phyloP scores from a whole-genome alignment of 2,797 vertebrate species.

The Brachyrhaphis roseni region DNA sequence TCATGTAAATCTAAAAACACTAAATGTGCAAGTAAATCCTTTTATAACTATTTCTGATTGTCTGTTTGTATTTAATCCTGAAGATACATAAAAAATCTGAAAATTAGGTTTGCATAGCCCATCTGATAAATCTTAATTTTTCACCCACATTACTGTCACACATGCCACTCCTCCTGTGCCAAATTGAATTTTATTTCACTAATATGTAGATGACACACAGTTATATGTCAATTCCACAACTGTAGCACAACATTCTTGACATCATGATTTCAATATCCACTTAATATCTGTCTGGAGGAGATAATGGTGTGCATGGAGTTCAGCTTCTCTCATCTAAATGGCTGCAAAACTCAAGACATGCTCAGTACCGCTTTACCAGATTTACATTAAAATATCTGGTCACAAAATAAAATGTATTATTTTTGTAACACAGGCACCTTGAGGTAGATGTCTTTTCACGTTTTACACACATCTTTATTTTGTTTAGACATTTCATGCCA shows the following conservation, averaged over 20 bases:
- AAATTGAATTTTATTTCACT: neutral
- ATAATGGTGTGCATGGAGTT: neutral
- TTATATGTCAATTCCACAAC: neutral
- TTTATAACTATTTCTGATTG: neutral
- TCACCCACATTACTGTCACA: neutral
- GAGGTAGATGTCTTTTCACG: neutral
- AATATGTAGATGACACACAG: neutral
- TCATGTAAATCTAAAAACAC: neutral
- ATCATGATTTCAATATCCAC: neutral
- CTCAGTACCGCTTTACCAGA: neutral
- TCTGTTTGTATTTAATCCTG: neutral
- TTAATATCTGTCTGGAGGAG: neutral
- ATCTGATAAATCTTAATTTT: neutral
- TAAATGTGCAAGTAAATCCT: neutral
- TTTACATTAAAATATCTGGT: neutral
- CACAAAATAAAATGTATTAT: neutral
- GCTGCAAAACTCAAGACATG: neutral
- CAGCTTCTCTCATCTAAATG: neutral
- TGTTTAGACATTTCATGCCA: neutral
- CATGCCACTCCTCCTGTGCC: neutral
- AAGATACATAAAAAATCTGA: neutral
- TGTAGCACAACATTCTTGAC: neutral
- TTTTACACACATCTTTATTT: neutral
- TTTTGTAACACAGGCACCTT: neutral
- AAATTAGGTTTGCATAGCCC: neutral